Conservation (phyloP, 2,797 vertebrate genomes). For the Lepus townsendii region DNA sequence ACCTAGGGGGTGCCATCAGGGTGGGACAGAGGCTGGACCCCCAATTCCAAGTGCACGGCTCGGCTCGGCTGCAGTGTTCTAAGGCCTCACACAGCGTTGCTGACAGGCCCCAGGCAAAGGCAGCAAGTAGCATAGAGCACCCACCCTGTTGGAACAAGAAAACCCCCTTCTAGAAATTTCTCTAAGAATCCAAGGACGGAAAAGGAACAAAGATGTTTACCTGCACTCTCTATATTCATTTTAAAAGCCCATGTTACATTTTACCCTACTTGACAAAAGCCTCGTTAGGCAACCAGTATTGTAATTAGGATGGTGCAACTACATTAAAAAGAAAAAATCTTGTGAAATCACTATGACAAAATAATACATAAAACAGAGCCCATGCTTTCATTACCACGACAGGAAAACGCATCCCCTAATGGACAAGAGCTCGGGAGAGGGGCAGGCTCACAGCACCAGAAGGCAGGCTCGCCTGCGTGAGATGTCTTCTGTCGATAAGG, state of each 20-base stretch:
- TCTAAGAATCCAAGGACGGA: slow-evolving; percentile 20
- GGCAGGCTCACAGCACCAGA: background rate
- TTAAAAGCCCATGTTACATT: slow-evolving; percentile 37
- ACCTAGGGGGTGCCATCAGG: background rate
- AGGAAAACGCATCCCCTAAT: background rate
- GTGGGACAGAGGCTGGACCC: background rate
- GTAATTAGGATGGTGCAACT: background rate
- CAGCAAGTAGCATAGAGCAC: background rate
- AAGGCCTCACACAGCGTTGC: background rate
- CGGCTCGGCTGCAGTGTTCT: rapidly evolving
- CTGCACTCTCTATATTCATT: slow-evolving; percentile 30
- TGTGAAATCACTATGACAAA: slow-evolving; percentile 33
- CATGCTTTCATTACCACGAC: background rate
- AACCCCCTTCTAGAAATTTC: slow-evolving; percentile 31
- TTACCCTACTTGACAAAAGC: background rate
- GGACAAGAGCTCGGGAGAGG: background rate
- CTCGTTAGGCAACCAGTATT: slow-evolving; percentile 30
- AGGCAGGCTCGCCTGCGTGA: background rate
- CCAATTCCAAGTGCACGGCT: rapidly evolving
- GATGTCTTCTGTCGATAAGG: background rate
- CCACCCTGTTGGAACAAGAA: background rate
- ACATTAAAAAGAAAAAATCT: background rate
- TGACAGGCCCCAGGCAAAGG: background rate
- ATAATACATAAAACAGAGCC: background rate
- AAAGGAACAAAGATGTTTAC: background rate